Percentiles rank a stretch among this genome's conserved stretches.
phyloP scores from a whole-genome alignment of 2,797 vertebrate species.

The Psittacula derbiana region DNA sequence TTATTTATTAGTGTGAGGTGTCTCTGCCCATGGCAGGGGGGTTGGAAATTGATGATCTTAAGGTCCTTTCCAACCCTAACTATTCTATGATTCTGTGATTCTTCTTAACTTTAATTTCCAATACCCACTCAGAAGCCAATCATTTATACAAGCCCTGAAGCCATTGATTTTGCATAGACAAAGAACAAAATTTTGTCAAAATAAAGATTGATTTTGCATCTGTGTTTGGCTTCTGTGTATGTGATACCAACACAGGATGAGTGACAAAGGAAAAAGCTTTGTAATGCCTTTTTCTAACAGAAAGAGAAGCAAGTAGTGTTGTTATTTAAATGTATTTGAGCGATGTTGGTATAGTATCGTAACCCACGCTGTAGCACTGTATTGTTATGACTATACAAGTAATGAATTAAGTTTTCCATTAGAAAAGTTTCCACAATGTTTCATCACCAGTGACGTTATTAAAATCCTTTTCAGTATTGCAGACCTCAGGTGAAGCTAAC shows the following conservation, averaged over 20 bases:
- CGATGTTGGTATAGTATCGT: not conserved
- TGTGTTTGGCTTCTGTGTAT: not conserved
- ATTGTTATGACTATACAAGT: not conserved
- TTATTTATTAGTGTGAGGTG: not conserved
- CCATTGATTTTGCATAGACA: not conserved
- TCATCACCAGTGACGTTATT: not conserved
- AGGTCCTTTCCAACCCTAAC: not conserved
- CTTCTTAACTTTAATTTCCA: slow-evolving; percentile 45
- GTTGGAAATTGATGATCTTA: not conserved
- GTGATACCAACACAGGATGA: not conserved
- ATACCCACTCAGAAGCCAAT: not conserved
- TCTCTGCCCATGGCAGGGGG: not conserved
- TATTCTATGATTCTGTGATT: not conserved
- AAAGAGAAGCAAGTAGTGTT: not conserved
- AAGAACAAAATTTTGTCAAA: not conserved
- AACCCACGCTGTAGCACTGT: not conserved
- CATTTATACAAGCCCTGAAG: slow-evolving; percentile 29
- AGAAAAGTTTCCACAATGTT: not conserved
- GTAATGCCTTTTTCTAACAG: not conserved
- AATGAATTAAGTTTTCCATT: not conserved
- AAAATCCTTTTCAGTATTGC: not conserved
- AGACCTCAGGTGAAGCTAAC: not conserved
- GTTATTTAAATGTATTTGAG: not conserved
- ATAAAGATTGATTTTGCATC: not conserved
- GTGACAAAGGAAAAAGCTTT: not conserved